Evolutionary conservation across 2,113 vertebrate species (phyloP), one percentile per base, ranked within the genome.

Genomic region (Onychostoma macrolepis): DNA sequence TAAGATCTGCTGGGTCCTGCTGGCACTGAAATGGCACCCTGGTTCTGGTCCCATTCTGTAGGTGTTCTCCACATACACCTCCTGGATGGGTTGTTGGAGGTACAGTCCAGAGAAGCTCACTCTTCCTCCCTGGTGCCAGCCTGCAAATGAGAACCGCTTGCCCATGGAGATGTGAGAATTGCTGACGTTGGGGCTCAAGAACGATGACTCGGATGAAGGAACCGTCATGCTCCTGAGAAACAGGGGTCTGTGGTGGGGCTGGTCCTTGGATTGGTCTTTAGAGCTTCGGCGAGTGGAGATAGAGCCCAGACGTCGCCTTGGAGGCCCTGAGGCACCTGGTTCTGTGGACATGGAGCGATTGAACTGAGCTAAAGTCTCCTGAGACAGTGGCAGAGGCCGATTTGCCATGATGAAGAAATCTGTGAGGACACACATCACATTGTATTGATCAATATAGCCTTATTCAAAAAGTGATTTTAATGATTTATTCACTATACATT

Each of bases 61-160:
- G 0, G 89, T 95, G 90, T 95, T 96, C 82, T 94, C 93, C 0
- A 92, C 91, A 4, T 58, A 87, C 0, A 89, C 81, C 78, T 92
- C 90, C 43, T 85, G 90, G 21, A 89, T 74, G 2, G 91, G 89
- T 2, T 95, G 93, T 4, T 86, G 92, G 4, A 95, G 85, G 0
- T 93, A 94, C 30, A 96, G 86, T 11, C 95, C 94, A 0, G 95
- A 95, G 88, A 96, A 96, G 80, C 96, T 96, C 33, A 96, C 86
- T 0, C 89, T 91, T 0, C 92, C 94, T 12, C 91, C 77, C 30
- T 92, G 90, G 28, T 93, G 85, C 93, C 92, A 91, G 21, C 93
- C 93, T 1, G 94, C 93, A 0, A 94, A 6, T 19, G 96, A 96
- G 65, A 93, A 89, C 0, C 91, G 93, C 53, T 92, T 95, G 15